Evolutionary conservation across 2,797 vertebrate genomes (phyloP).

Genomic region (Urosaurus nigricauda): DNA sequence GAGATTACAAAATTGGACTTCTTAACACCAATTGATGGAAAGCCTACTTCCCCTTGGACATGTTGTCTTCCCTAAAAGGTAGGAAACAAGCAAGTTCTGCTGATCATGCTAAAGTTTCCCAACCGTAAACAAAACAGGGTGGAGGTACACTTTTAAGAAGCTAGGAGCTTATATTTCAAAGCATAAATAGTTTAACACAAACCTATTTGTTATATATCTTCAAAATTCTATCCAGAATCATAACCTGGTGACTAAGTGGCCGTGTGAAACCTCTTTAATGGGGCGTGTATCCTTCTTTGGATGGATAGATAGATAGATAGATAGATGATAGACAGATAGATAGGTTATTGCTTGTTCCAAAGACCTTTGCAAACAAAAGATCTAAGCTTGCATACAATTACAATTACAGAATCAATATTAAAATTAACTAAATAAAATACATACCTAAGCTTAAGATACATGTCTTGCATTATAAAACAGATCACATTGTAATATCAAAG

Average conservation of each 20-base stretch:
- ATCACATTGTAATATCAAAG: no score
- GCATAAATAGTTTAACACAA: neutral
- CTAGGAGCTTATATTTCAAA: neutral
- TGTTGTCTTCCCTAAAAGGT: conserved; percentile 16
- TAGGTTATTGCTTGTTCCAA: no score
- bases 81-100: neutral
- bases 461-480: no score
- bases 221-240: neutral
- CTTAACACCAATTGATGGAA: neutral
- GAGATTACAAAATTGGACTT: neutral
- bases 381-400: no score
- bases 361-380: no score
- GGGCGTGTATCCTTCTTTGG: no score
- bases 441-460: no score
- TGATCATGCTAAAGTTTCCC: neutral
- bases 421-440: no score
- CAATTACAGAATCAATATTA: no score
- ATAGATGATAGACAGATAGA: no score
- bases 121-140: neutral
- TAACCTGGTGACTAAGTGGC: neutral
- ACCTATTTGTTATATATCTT: neutral
- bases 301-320: no score
- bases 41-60: neutral
- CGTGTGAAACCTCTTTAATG: no score
- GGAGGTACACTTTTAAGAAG: neutral